These are phyloP conservation scores for Limnephilus lunatus DNA, from an alignment of 2,888 invertebrate species.

Conservation along the genomic window DNA sequence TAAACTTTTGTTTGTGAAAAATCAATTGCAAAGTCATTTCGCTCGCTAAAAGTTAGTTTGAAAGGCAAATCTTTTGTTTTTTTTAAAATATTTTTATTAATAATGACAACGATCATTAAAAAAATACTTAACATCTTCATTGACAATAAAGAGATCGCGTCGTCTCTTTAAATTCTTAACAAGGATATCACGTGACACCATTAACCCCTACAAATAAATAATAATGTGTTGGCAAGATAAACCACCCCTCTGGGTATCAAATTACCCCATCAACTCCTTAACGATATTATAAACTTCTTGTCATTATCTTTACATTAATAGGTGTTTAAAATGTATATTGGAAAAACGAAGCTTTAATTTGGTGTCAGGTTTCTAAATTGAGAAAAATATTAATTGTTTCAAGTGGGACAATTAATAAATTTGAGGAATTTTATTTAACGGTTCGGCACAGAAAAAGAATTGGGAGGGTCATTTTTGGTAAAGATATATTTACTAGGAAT, in stretches of 20 bases:
- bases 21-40: too few species aligned
- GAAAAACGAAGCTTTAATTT: neutral
- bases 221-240: slow-evolving; percentile 38
- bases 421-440: neutral
- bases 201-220: slow-evolving; percentile 37
- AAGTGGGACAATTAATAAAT: neutral
- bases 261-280: slow-evolving; percentile 18
- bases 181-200: slow-evolving; percentile 41
- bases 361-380: slow-evolving; percentile 2
- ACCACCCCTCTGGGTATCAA: slow-evolving; percentile 6
- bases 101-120: slow-evolving; percentile 14
- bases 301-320: slow-evolving; percentile 27
- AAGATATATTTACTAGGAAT: too few species aligned
- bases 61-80: neutral
- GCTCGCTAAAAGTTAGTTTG: too few species aligned
- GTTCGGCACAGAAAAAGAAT: neutral
- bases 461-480: too few species aligned
- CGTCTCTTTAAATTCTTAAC: neutral
- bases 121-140: slow-evolving; percentile 36
- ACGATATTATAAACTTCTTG: slow-evolving; percentile 24
- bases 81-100: neutral
- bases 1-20: too few species aligned
- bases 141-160: slow-evolving; percentile 18
- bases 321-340: slow-evolving; percentile 10
- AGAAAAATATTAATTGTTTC: neutral